Conservation (phyloP, 1,140 invertebrate genomes). For the Thalassaphorura encarpata region DNA sequence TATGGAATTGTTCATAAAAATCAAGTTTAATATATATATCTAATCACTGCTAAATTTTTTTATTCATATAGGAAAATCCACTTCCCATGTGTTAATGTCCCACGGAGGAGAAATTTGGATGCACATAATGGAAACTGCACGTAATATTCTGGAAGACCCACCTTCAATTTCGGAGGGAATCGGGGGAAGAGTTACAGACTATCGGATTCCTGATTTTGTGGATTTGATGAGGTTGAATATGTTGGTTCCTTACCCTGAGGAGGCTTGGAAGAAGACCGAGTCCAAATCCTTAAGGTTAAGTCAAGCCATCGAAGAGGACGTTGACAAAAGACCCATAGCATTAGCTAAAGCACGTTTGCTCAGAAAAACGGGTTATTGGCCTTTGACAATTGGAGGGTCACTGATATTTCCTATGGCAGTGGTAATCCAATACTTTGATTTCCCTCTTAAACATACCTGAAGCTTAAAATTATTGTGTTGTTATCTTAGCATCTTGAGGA, state of each 20-base stretch:
- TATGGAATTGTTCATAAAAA: too few relatives aligned
- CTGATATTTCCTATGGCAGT: slow-evolving; percentile 78
- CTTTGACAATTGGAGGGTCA: slow-evolving; percentile 79
- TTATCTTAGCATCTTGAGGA: slow-evolving; percentile 64
- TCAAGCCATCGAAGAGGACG: background rate
- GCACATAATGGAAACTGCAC: slow-evolving; percentile 71
- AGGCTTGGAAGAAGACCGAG: background rate
- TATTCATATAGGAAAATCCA: slow-evolving; percentile 55
- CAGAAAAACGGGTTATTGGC: slow-evolving; percentile 80
- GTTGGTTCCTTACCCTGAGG: slow-evolving; percentile 48
- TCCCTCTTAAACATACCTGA: background rate
- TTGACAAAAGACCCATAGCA: slow-evolving; percentile 40
- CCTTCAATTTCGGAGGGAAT: slow-evolving; percentile 88
- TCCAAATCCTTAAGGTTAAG: background rate
- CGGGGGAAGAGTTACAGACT: slow-evolving; percentile 87
- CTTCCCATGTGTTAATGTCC: slow-evolving; percentile 83
- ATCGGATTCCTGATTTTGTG: slow-evolving; percentile 75
- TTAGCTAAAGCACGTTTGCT: slow-evolving; percentile 59
- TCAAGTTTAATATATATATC: too few relatives aligned
- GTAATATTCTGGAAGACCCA: slow-evolving; percentile 86
- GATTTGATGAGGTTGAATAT: slow-evolving; percentile 75
- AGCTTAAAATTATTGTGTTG: background rate
- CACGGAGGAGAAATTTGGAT: slow-evolving; percentile 96
- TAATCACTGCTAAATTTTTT: background rate
- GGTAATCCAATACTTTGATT: slow-evolving; percentile 39